Conservation (phyloP, 2,113 vertebrate genomes). For the Phalacrocorax carbo region DNA sequence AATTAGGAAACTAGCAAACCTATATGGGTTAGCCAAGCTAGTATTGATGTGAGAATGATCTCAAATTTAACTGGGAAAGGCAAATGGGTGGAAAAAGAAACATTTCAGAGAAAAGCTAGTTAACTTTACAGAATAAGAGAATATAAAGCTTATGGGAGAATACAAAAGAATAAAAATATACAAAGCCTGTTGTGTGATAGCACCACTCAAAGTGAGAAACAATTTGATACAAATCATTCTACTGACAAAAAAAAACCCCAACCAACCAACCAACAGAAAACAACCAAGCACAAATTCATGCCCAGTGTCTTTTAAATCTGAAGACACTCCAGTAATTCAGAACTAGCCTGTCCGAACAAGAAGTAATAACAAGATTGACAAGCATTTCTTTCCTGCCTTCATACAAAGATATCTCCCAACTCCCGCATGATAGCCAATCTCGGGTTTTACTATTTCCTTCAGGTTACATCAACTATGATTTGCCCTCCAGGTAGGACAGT, state of each 20-base stretch:
- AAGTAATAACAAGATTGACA: not conserved
- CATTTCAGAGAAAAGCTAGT: not conserved
- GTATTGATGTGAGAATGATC: not conserved
- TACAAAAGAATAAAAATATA: not conserved
- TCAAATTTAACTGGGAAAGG: not conserved
- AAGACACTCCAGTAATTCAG: not conserved
- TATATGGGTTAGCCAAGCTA: not conserved
- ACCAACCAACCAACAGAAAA: not conserved
- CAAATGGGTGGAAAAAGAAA: not conserved
- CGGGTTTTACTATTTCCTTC: not conserved
- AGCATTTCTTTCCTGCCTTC: not conserved
- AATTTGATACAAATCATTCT: not conserved
- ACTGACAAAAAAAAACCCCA: not conserved
- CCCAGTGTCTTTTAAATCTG: not conserved
- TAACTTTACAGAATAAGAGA: not conserved
- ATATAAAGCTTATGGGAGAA: not conserved
- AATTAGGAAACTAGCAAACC: not conserved
- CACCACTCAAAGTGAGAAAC: not conserved
- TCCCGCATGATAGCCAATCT: not conserved
- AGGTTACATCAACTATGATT: not conserved
- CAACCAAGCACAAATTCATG: not conserved
- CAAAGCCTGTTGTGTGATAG: not conserved
- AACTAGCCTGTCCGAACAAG: not conserved
- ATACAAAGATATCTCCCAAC: not conserved
- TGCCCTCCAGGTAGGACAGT: not conserved